phyloP scores from a whole-genome alignment of 2,797 vertebrate species.

The Typhlichthys eigenmanni region DNA sequence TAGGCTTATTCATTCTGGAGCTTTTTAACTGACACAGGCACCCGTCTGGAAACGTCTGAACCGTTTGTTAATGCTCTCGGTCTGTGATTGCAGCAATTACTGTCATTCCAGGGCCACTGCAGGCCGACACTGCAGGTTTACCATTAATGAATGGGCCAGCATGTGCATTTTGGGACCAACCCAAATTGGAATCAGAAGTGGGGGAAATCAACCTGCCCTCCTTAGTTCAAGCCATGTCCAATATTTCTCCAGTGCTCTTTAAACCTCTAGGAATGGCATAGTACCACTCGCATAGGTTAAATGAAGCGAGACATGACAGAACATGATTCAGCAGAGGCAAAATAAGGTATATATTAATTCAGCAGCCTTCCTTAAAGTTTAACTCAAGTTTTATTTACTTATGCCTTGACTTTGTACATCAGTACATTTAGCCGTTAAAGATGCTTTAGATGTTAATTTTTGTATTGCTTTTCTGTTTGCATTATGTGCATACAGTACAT shows the following conservation, averaged over 20 bases:
- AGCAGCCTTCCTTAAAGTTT: neutral
- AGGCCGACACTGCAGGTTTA: constrained; percentile 66
- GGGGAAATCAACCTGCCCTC: constrained; percentile 43
- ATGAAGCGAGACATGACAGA: constrained; percentile 24
- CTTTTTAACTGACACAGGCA: constrained; percentile 60
- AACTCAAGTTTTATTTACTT: constrained; percentile 16
- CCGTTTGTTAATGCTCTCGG: constrained; percentile 59
- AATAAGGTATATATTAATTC: constrained; percentile 1
- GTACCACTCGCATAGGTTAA: constrained; percentile 34
- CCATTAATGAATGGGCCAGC: constrained; percentile 70
- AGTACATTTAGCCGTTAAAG: constrained; percentile 1
- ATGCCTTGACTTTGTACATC: constrained; percentile 31
- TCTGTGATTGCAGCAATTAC: constrained; percentile 71
- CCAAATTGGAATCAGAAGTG: constrained; percentile 48
- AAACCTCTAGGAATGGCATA: constrained; percentile 29
- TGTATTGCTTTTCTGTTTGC: no score
- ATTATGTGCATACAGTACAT: no score
- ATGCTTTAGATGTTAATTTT: no score
- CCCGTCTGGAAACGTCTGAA: constrained; percentile 70
- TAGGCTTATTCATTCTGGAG: constrained; percentile 30
- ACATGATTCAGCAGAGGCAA: constrained; percentile 21
- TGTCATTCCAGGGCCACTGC: constrained; percentile 65
- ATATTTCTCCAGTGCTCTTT: constrained; percentile 33
- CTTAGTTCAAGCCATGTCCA: constrained; percentile 38
- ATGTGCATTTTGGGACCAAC: constrained; percentile 64